These are phyloP conservation scores for Cydia splendana DNA, from an alignment of 1,140 invertebrate genomes.

Conservation along the genomic window DNA sequence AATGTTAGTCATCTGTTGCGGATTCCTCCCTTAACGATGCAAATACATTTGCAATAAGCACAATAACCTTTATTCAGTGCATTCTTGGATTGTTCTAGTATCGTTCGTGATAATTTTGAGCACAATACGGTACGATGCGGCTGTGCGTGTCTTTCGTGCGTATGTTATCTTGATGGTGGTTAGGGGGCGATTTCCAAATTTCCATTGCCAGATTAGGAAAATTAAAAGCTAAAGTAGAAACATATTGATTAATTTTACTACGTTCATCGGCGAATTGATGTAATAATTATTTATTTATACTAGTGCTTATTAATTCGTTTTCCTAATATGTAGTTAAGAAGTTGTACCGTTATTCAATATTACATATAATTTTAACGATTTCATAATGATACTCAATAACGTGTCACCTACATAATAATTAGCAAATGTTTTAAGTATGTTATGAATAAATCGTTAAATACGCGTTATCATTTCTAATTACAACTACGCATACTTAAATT, in stretches of 20 bases:
- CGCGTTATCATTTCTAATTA: neutral
- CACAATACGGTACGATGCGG: neutral
- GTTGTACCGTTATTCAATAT: no score
- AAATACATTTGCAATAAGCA: neutral
- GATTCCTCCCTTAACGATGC: conserved; percentile 1
- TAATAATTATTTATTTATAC: no score
- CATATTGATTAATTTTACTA: neutral
- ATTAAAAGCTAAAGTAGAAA: neutral
- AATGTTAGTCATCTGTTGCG: conserved; percentile 1
- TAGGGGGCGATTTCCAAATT: neutral
- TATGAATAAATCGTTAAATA: neutral
- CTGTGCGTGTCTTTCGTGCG: neutral
- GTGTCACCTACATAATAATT: no score
- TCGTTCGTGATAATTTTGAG: neutral
- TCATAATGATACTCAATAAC: neutral
- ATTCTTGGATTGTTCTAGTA: neutral
- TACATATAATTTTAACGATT: neutral
- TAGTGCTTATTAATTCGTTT: no score
- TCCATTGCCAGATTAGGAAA: neutral
- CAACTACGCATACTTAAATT: neutral
- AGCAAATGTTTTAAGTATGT: neutral
- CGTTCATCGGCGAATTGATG: no score
- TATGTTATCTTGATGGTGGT: neutral
- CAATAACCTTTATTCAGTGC: neutral
- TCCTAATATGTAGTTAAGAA: no score